Evolutionary conservation across 2,888 invertebrate genomes (phyloP).

Genomic region (Chalcosyrphus nemorum): DNA sequence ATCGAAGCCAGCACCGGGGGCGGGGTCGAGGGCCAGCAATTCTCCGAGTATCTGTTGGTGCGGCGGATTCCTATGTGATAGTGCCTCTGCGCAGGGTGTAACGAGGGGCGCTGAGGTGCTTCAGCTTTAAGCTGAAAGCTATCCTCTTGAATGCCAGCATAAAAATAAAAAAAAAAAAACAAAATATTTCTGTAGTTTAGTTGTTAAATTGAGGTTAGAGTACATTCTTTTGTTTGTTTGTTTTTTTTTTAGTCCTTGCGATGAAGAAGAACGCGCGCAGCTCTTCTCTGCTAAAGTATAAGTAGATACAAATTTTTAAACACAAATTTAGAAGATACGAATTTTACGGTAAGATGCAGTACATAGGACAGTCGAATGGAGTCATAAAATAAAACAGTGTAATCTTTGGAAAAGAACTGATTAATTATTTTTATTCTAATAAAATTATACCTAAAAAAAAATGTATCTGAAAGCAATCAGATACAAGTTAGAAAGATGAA

Average conservation of each 20-base stretch:
- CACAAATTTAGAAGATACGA: slow-evolving; percentile 58
- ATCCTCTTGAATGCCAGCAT: slow-evolving; percentile 12
- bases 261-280: not conserved
- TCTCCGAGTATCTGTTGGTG: slow-evolving; percentile 93
- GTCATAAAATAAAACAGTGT: slow-evolving; percentile 46
- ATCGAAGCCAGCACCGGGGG: slow-evolving; percentile 93
- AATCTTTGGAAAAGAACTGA: slow-evolving; percentile 72
- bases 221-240: slow-evolving; percentile 39
- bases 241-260: slow-evolving; percentile 37
- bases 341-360: slow-evolving; percentile 58
- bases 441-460: slow-evolving; percentile 9
- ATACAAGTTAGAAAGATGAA: not conserved
- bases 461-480: not conserved
- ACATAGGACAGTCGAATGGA: slow-evolving; percentile 11
- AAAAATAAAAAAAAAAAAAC: no score
- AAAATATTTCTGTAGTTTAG: slow-evolving; percentile 53
- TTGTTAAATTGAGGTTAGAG: slow-evolving; percentile 51
- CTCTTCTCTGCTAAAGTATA: slow-evolving; percentile 50
- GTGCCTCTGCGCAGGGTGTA: slow-evolving; percentile 72
- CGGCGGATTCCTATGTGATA: slow-evolving; percentile 83
- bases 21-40: slow-evolving; percentile 94
- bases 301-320: slow-evolving; percentile 71
- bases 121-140: slow-evolving; percentile 43
- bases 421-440: slow-evolving; percentile 64
- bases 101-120: slow-evolving; percentile 26